Evolutionary conservation across 2,113 vertebrate genomes (phyloP), one percentile per base, ranked within the genome.

Genomic region (Heterocephalus glaber): DNA sequence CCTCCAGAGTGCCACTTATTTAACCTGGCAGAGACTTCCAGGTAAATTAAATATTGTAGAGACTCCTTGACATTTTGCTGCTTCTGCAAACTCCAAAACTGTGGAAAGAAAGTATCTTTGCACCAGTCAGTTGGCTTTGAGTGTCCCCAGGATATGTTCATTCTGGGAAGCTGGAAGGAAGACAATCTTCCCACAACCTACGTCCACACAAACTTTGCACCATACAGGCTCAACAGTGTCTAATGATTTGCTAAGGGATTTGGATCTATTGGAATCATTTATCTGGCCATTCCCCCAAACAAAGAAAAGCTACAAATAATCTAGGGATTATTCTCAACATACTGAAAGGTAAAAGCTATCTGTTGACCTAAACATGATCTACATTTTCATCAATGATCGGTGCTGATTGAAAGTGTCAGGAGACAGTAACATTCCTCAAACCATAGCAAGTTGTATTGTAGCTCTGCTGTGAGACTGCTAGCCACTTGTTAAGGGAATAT

Each of bases 181-280:
- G 19, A 28, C 60, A 41, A 72, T 38, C 9, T 30, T 79, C 24
- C 13, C 38, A n/a, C 9, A 28, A n/a, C 17, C 44, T 17, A 5
- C 35, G 2, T 24, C 28, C 38, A 20, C 70, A 72, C 0, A n/a
- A 17, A 54, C 17, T 87, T 30, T 41, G 24, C 22, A 16, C 38
- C 0, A 0, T 12, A 24, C 16, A 52, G 16, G 5, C 17, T 44
- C 41, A 16, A 28, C 58, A 44, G 0, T 8, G 13, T 38, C 5
- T 72, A 24, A 20, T 2, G 12, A 72, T 38, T 10, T 4, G 3
- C 72, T 58, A 74, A 52, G 38, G 63, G 65, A 60, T 41, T 47
- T 5, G 47, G 38, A 35, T 61, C 38, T 86, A 28, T 0, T 83
- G 44, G 28, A 47, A 47, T 83, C 66, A 52, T 22, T 66, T 66